Percentiles rank a stretch among this genome's conserved stretches.
Evolutionary conservation across 2,113 vertebrate genomes (phyloP).

Genomic region (Scopus umbretta): DNA sequence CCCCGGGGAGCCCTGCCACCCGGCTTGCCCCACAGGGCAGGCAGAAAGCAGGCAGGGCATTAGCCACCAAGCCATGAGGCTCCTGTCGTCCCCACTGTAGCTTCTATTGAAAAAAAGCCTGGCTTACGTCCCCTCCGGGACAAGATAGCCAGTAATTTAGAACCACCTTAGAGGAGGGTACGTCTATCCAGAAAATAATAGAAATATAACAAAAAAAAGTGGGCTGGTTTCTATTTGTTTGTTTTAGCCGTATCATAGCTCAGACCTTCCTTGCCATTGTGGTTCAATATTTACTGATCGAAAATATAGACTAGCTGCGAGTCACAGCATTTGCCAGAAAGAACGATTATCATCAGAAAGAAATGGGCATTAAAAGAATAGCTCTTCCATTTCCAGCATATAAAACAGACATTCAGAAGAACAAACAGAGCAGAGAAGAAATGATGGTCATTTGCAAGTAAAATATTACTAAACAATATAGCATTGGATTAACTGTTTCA

Average conservation of each 20-base stretch:
- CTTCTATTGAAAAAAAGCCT: neutral
- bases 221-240: slow-evolving; percentile 29
- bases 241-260: neutral
- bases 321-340: slow-evolving; percentile 61
- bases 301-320: slow-evolving; percentile 71
- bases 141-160: slow-evolving; percentile 24
- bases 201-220: slow-evolving; percentile 4
- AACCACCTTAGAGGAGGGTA: slow-evolving; percentile 18
- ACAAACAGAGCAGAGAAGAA: slow-evolving; percentile 62
- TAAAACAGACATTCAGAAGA: slow-evolving; percentile 63
- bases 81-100: neutral
- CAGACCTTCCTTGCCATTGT: slow-evolving; percentile 49
- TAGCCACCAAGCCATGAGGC: neutral
- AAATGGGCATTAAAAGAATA: slow-evolving; percentile 68
- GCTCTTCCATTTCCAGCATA: slow-evolving; percentile 66
- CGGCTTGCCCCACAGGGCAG: rapidly evolving
- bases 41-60: neutral
- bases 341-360: slow-evolving; percentile 64
- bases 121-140: neutral
- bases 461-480: slow-evolving; percentile 65
- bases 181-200: neutral
- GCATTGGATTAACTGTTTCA: slow-evolving; percentile 66
- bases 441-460: slow-evolving; percentile 61
- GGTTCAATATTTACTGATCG: slow-evolving; percentile 70
- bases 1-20: neutral